A percentile compares a stretch with the other conserved stretches of the same genome.
Conservation (phyloP, 2,888 invertebrate genomes). For the Macaria notata region DNA sequence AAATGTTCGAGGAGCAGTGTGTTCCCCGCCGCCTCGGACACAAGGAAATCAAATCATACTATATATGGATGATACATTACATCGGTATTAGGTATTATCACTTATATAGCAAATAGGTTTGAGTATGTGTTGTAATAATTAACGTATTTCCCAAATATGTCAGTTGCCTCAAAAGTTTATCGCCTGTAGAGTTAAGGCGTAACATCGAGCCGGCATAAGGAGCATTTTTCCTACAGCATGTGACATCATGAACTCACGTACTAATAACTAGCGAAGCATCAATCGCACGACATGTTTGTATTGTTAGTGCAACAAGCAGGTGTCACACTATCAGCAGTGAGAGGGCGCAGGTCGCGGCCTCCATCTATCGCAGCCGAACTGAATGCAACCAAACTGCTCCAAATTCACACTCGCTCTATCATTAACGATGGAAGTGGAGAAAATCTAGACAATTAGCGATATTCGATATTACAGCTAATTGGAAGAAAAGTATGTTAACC, state of each 20-base stretch:
- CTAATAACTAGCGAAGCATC: not conserved
- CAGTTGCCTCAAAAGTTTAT: not conserved
- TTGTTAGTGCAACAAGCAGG: not conserved
- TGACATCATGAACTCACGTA: not conserved
- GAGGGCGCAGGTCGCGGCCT: conserved; percentile 17
- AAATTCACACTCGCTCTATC: conserved; percentile 5
- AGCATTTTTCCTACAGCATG: not conserved
- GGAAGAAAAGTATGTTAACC: too few relatives aligned
- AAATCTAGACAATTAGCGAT: not conserved
- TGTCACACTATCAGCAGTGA: conserved; percentile 11
- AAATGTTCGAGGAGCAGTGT: too few relatives aligned
- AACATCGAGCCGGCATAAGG: not conserved
- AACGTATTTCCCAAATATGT: not conserved
- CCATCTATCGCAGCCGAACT: conserved; percentile 10
- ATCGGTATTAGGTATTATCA: too few relatives aligned
- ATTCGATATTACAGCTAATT: too few relatives aligned
- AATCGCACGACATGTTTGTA: not conserved
- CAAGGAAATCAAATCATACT: too few relatives aligned
- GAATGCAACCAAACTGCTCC: conserved; percentile 17
- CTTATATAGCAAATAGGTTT: not conserved
- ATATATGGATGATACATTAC: too few relatives aligned
- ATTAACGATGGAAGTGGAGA: conserved; percentile 8
- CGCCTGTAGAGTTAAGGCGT: too few relatives aligned
- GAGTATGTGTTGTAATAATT: too few relatives aligned
- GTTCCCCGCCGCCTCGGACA: too few relatives aligned